A percentile compares a stretch with the other conserved stretches of the same genome.
phyloP scores from a whole-genome alignment of 2,888 invertebrate genomes.

The Gibbula magus region DNA sequence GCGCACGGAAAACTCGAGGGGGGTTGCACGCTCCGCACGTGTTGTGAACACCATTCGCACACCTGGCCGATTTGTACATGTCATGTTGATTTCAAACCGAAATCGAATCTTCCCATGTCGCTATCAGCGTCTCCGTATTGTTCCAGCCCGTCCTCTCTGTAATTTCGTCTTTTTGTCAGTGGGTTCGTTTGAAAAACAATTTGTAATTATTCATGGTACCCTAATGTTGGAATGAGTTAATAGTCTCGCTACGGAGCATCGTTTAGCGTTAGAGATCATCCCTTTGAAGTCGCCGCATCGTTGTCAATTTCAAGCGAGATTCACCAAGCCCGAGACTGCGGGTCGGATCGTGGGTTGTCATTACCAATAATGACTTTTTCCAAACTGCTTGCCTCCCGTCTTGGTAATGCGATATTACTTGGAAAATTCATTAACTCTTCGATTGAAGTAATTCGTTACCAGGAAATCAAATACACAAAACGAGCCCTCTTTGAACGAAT shows the following conservation, averaged over 20 bases:
- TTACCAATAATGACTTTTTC: constrained; percentile 15
- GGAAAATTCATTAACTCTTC: constrained; percentile 7
- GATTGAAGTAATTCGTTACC: neutral
- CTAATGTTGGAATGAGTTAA: constrained; percentile 18
- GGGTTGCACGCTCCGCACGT: constrained; percentile 17
- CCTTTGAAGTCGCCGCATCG: constrained; percentile 10
- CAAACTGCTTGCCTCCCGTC: constrained; percentile 10
- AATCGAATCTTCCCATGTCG: neutral
- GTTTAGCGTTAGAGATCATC: constrained; percentile 12
- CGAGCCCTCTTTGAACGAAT: neutral
- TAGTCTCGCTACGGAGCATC: neutral
- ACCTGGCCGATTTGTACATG: constrained; percentile 12
- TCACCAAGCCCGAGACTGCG: neutral
- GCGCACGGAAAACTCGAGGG: constrained; percentile 5
- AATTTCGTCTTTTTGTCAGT: constrained; percentile 10
- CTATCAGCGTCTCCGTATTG: neutral
- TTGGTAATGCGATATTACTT: constrained; percentile 3
- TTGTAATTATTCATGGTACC: constrained; percentile 19
- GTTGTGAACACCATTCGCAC: constrained; percentile 8
- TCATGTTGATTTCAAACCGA: constrained; percentile 6
- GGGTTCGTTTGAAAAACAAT: constrained; percentile 21
- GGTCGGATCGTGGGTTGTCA: neutral
- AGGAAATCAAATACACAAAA: no score
- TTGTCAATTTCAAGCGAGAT: neutral
- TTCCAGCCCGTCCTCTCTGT: neutral